Evolutionary conservation across 2,888 invertebrate genomes (phyloP).

Genomic region (Eristalis intricaria): DNA sequence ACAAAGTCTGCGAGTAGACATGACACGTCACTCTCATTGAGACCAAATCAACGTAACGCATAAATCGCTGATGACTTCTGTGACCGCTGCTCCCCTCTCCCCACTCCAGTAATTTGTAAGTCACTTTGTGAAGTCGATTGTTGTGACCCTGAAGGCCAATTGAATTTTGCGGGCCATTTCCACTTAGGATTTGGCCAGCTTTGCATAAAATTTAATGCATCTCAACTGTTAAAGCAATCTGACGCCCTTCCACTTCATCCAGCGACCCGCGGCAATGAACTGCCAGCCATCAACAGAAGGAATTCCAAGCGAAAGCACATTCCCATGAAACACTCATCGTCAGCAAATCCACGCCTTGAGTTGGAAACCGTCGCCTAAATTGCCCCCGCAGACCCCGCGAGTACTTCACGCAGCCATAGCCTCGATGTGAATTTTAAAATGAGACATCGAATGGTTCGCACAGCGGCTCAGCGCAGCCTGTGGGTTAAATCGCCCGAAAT

Average conservation of each 20-base stretch:
- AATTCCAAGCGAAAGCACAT: not conserved
- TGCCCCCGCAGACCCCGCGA: not conserved
- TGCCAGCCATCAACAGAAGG: not conserved
- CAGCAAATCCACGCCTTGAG: not conserved
- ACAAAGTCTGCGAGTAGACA: no score
- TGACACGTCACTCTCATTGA: no score
- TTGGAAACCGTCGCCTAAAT: not conserved
- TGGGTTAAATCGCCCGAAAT: not conserved
- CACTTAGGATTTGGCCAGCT: not conserved
- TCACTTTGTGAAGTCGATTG: not conserved
- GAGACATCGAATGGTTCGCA: not conserved
- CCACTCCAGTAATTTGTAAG: not conserved
- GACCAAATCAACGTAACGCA: no score
- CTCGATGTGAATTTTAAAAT: not conserved
- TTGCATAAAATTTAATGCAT: constrained; percentile 1
- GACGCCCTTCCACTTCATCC: not conserved
- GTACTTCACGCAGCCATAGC: not conserved
- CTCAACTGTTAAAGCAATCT: not conserved
- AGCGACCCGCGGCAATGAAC: not conserved
- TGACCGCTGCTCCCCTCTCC: no score
- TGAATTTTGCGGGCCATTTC: not conserved
- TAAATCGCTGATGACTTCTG: no score
- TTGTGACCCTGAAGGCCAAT: not conserved
- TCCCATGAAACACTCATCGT: not conserved
- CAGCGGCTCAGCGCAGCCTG: not conserved